phyloP scores from a whole-genome alignment of 2,888 invertebrate genomes.

The Pollenia labialis region DNA sequence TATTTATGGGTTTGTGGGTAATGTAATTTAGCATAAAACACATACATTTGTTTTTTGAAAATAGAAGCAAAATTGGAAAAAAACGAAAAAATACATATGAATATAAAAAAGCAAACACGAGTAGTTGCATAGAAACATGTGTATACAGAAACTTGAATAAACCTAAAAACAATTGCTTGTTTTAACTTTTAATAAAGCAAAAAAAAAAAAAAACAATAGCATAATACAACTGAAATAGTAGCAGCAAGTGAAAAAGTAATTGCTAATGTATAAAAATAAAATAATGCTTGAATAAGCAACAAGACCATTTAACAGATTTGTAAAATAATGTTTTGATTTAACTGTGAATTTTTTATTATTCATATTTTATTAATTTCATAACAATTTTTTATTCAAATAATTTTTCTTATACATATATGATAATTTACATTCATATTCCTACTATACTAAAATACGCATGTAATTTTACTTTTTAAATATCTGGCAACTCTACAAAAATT shows the following conservation, averaged over 20 bases:
- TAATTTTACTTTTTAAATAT: no score
- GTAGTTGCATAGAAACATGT: neutral
- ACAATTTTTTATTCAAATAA: no score
- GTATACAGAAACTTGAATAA: neutral
- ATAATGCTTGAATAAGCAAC: slow-evolving; percentile 62
- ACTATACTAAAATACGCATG: no score
- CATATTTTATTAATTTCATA: no score
- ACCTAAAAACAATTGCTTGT: slow-evolving; percentile 38
- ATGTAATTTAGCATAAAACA: slow-evolving; percentile 61
- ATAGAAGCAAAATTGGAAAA: slow-evolving; percentile 14
- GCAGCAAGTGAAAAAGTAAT: slow-evolving; percentile 22
- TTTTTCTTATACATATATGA: no score
- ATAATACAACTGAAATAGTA: slow-evolving; percentile 2
- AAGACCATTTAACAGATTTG: slow-evolving; percentile 47
- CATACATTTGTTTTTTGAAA: neutral
- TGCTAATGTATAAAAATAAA: slow-evolving; percentile 27
- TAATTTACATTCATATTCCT: no score
- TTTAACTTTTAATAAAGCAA: slow-evolving; percentile 8
- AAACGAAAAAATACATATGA: neutral
- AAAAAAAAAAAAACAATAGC: slow-evolving; percentile 34
- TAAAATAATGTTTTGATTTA: slow-evolving; percentile 28
- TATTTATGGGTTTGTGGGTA: slow-evolving; percentile 71
- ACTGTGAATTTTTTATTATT: neutral
- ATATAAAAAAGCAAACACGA: neutral
- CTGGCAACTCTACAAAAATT: no score